Percentiles rank a stretch among this genome's conserved stretches.
phyloP scores from a whole-genome alignment of 2,888 invertebrate species.

The Criorhina ranunculi region DNA sequence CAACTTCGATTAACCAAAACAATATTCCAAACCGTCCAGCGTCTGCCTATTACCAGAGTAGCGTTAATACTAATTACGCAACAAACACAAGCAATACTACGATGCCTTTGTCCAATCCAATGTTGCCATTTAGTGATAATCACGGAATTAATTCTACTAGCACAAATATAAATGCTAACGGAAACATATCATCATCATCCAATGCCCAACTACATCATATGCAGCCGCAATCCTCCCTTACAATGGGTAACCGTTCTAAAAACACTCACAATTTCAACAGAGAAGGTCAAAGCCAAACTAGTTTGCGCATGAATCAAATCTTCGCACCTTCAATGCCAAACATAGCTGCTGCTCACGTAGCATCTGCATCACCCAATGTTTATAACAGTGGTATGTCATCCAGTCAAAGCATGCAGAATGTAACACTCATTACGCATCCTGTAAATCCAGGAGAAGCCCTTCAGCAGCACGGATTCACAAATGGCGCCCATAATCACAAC shows the following conservation, averaged over 20 bases:
- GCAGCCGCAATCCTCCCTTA: constrained; percentile 79
- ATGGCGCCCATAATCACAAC: constrained; percentile 54
- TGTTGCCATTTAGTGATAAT: constrained; percentile 80
- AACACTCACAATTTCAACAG: constrained; percentile 82
- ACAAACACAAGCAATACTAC: constrained; percentile 76
- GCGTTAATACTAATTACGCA: constrained; percentile 73
- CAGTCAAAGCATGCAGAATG: constrained; percentile 85
- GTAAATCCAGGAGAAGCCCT: constrained; percentile 26
- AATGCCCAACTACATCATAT: constrained; percentile 78
- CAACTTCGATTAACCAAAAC: constrained; percentile 51
- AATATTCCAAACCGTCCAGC: constrained; percentile 82
- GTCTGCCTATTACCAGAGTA: constrained; percentile 84
- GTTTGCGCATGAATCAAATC: constrained; percentile 83
- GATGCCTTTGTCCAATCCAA: constrained; percentile 80
- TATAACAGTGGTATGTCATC: constrained; percentile 79
- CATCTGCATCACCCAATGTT: constrained; percentile 76
- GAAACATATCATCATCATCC: constrained; percentile 48
- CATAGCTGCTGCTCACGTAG: constrained; percentile 81
- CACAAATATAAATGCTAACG: constrained; percentile 81
- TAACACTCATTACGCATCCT: constrained; percentile 80
- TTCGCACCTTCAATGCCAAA: constrained; percentile 85
- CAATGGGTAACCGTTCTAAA: constrained; percentile 81
- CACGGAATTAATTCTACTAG: constrained; percentile 81
- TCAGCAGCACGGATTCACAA: constrained; percentile 46
- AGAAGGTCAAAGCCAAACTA: constrained; percentile 81